Percentiles rank a stretch among this genome's conserved stretches.
Conservation (phyloP, 1,140 invertebrate genomes). For the Lethocerus indicus region DNA sequence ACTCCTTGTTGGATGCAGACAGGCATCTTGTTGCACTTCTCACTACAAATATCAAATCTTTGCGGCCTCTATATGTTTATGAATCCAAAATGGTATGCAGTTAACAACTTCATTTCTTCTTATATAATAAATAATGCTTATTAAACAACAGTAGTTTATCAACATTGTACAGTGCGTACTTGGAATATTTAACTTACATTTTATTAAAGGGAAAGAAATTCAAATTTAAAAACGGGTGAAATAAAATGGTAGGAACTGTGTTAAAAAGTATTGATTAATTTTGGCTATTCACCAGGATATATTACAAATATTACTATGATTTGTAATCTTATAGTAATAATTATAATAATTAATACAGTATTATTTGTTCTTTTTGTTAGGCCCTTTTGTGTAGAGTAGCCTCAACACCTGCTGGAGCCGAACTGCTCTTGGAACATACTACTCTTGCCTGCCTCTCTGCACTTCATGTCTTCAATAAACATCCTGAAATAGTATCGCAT, state of each 20-base stretch:
- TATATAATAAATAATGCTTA: not conserved
- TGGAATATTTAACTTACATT: not conserved
- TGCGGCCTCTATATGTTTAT: slow-evolving; percentile 68
- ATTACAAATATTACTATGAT: not conserved
- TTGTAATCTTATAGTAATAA: not conserved
- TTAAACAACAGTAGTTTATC: not conserved
- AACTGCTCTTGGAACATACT: slow-evolving; percentile 55
- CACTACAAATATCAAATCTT: slow-evolving; percentile 42
- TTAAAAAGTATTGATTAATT: not conserved
- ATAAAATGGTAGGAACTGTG: not conserved
- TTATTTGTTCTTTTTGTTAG: slow-evolving; percentile 18
- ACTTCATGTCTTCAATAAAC: slow-evolving; percentile 58
- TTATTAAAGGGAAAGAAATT: not conserved
- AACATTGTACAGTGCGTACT: not conserved
- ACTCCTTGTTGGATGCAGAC: slow-evolving; percentile 59
- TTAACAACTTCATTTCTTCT: not conserved
- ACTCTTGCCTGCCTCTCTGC: slow-evolving; percentile 52
- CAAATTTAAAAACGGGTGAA: not conserved
- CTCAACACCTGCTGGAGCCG: slow-evolving; percentile 49
- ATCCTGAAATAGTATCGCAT: slow-evolving; percentile 42
- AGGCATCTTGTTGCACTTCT: slow-evolving; percentile 47
- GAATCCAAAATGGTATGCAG: slow-evolving; percentile 58
- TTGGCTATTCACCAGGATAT: not conserved
- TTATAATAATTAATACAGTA: not conserved
- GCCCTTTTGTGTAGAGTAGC: slow-evolving; percentile 59